Base-by-base conservation (phyloP, 37 sponge, comb jelly and placozoan genomes). In the Sycon ciliatum region DNA sequence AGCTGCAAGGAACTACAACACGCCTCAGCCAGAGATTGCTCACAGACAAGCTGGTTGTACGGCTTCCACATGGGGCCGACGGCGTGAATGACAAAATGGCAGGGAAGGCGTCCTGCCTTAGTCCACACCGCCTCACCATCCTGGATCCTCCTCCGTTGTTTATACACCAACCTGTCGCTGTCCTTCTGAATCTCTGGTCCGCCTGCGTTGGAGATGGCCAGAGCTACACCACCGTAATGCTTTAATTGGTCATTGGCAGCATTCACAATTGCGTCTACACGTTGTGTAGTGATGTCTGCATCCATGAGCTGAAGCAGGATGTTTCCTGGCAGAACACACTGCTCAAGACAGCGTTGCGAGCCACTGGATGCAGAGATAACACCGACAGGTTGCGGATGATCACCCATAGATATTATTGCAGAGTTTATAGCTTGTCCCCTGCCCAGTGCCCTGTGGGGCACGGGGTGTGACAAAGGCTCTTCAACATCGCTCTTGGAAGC, bases 211-310 rank as follows among this genome's bases (percentile, higher is more conserved):
- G 9, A 22, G 7, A 60, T 60, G 11, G 63, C 63, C 26, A 22
- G 11, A 11, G 63, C 63, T 11, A 60, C 63, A 11, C 63, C 63
- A 23, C 63, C 63, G 9, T 9, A 7, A 28, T 60, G 63, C 7
- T 11, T 9, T 11, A 60, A 24, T 11, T 28, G 7, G 7, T 18
- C 26, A 28, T 60, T 60, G 32, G 63, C 63, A 11, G 31, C 63
- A 60, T 60, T 60, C 22, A 60, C 63, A 27, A 60, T 60, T 60
- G 63, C 63, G 16, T 60, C 63, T n/a, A n/a, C n/a, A n/a, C n/a
- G n/a, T n/a, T n/a, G n/a, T n/a, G n/a, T n/a, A n/a, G n/a, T n/a
- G n/a, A n/a, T n/a, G n/a, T n/a, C n/a, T n/a, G n/a, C n/a, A n/a
- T n/a, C n/a, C n/a, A n/a, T n/a, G n/a, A n/a, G n/a, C n/a, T n/a